Base-by-base conservation (phyloP, 2,113 vertebrate genomes). In the Upupa epops region DNA sequence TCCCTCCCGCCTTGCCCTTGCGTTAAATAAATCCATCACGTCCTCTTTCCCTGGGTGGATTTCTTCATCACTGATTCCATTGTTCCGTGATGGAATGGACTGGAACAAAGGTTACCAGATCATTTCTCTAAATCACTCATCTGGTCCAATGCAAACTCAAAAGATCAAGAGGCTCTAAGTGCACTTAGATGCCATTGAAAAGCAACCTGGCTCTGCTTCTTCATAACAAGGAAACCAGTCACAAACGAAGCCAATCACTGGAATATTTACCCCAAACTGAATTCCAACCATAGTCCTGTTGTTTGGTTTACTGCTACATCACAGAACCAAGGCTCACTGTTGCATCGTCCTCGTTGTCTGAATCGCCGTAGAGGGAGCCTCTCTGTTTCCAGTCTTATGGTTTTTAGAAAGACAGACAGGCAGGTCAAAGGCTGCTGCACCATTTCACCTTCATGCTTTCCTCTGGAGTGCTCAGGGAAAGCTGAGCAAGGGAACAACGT, bases 51-150 rank as follows among this genome's bases (percentile, higher is more conserved):
- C 73, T 54, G 26, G 31, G 46, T 48, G 72, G 31, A 72, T 91
- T 90, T 90, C 79, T 93, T 82, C 72, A 42, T 84, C 94, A 89
- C 54, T 46, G 37, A 76, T 68, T 73, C 81, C 59, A 95, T 90
- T 91, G 78, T 94, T 87, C 78, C 68, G 63, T 32, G 68, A 83
- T 46, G 58, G 71, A 92, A 88, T 3, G 13, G 46, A 86, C 64
- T 3, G 2, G 69, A 88, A 90, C 65, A 71, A 94, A 90, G 74
- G 46, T 89, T 89, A 92, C 64, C 28, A 36, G n/a, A 86, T 70
- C 14, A 22, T 69, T 88, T 93, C 80, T 65, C 79, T 63, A 63
- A 88, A 81, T 65, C 84, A 75, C 26, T 79, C 56, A 59, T 42
- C 48, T 66, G 10, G 22, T 42, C 51, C 72, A 24, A 17, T 51